Evolutionary conservation across 37 sponge, comb jelly and placozoan species (phyloP), one percentile per base, ranked within the genome.

Genomic region (Corticium candelabrum): DNA sequence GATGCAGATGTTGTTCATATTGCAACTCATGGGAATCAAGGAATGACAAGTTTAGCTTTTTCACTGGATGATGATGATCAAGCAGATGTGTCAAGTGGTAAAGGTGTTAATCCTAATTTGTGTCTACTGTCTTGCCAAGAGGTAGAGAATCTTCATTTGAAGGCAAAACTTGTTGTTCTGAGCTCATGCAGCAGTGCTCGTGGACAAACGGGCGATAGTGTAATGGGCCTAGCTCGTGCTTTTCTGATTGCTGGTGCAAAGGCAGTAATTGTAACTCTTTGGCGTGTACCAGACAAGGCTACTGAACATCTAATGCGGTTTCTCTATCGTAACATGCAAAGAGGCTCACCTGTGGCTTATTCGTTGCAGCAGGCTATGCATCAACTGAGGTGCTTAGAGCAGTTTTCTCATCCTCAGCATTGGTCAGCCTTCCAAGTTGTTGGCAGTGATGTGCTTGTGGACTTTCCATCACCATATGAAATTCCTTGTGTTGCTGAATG

Each of bases 201-300:
- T n/a, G n/a, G n/a, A n/a, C n/a, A 38, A 29, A 84, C 81, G n/a
- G 84, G 81, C 2, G 93, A 93, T n/a, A 90, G 93, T 1, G 83
- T 93, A 35, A 84, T 79, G 5, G 90, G 90, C 0, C 84, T 89
- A 76, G 90, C 87, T 5, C 78, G 90, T 36, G 87, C 90, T 1
- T 89, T 93, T 40, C 79, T 93, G 37, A 57, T 86, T 2, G 93
- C 93, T 1, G 93, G 93, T 39, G 93, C 93, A 38, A 86, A 84
- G 40, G 41, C 87, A 21, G 93, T 93, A 0, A 73, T 93, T 3
- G 88, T 90, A 15, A 77, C 87, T 37, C 81, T 89, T 1, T 84
- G 90, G 87, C 37, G 90, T 32, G 85, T 93, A 2, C 93, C 90
- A 0, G 93, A 93, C 78, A 85, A 89, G 72, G 79, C 80, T 77